A percentile compares a stretch with the other conserved stretches of the same genome.
These are phyloP conservation scores for Zaprionus obscuricornis DNA, from an alignment of 2,888 invertebrate genomes.

Conservation along the genomic window DNA sequence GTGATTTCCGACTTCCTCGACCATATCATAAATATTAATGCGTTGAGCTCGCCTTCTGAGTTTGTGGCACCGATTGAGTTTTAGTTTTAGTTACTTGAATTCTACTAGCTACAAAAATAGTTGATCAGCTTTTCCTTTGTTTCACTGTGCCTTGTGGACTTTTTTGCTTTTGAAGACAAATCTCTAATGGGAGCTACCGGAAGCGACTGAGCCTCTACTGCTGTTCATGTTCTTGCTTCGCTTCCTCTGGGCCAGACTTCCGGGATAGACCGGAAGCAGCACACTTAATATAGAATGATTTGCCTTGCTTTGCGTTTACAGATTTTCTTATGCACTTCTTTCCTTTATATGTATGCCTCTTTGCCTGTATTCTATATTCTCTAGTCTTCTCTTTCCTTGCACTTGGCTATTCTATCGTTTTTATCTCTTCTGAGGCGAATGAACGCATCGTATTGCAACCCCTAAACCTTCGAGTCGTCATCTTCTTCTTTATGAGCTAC, in stretches of 20 bases:
- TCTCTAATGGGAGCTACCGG: conserved; percentile 56
- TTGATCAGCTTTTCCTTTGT: conserved; percentile 9
- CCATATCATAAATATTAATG: conserved; percentile 72
- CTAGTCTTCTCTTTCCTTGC: not conserved
- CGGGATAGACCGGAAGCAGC: conserved; percentile 53
- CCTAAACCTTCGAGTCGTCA: conserved; percentile 38
- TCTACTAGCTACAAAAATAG: no score
- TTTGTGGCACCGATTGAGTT: no score
- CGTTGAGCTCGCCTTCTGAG: conserved; percentile 5
- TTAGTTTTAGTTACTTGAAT: no score
- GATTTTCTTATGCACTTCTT: conserved; percentile 55
- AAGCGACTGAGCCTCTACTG: conserved; percentile 51
- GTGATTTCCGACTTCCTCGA: conserved; percentile 74
- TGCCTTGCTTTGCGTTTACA: conserved; percentile 38
- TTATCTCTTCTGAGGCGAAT: conserved; percentile 31
- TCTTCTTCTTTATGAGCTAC: no score
- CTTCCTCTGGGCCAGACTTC: conserved; percentile 61
- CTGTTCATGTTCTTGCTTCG: conserved; percentile 32
- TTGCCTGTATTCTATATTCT: not conserved
- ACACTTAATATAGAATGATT: conserved; percentile 42
- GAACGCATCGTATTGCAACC: conserved; percentile 71
- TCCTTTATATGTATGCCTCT: not conserved
- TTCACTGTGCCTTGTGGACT: conserved; percentile 1
- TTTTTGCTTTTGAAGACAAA: no score
- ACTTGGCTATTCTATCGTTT: conserved; percentile 1